A percentile compares a stretch with the other conserved stretches of the same genome.
These are phyloP conservation scores for Noctua janthe DNA, from an alignment of 2,888 invertebrate genomes.

Conservation along the genomic window DNA sequence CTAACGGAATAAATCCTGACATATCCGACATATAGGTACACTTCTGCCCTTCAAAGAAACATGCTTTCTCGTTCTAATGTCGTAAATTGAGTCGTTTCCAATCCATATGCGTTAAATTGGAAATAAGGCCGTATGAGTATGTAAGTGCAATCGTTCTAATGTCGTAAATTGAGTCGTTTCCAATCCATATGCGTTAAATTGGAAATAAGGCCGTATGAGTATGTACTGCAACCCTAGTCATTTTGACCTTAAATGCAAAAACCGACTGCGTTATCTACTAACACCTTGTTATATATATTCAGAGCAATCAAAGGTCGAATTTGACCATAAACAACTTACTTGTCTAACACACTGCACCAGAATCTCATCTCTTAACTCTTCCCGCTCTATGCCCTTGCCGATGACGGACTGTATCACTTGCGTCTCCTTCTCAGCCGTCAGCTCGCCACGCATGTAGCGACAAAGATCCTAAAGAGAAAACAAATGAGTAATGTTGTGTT, in stretches of 20 bases:
- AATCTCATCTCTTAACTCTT: slow-evolving; percentile 97
- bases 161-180: background rate
- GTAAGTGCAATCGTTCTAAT: background rate
- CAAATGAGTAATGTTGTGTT: background rate
- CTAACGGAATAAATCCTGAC: no score
- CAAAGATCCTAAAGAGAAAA: slow-evolving; percentile 93
- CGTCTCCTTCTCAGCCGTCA: slow-evolving; percentile 95
- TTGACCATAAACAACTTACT: slow-evolving; percentile 73
- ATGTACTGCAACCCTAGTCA: no score
- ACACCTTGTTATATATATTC: background rate
- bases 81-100: background rate
- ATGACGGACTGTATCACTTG: slow-evolving; percentile 96
- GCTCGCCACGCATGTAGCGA: slow-evolving; percentile 96
- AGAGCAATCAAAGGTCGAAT: background rate
- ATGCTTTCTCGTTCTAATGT: background rate
- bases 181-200: background rate
- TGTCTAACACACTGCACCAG: slow-evolving; percentile 97
- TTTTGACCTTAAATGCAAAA: background rate
- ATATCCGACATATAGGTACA: background rate
- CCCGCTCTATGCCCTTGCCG: slow-evolving; percentile 96
- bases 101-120: background rate
- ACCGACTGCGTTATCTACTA: background rate
- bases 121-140: background rate
- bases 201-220: background rate
- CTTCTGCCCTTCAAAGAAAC: background rate